These are phyloP conservation scores for Megalops atlanticus DNA, from an alignment of 2,113 vertebrate species.

Conservation along the genomic window DNA sequence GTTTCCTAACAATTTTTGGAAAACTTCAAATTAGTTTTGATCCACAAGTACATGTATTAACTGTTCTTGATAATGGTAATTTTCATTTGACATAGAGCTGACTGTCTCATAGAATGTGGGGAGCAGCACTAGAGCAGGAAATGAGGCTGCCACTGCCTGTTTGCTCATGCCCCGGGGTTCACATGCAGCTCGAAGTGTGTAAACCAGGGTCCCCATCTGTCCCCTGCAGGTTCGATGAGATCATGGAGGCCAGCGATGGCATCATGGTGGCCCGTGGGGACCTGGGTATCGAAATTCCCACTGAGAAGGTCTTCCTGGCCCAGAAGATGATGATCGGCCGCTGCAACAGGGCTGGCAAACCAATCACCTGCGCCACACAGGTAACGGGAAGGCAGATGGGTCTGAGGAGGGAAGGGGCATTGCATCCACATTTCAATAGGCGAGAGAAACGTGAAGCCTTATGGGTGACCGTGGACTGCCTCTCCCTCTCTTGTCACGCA, in stretches of 20 bases:
- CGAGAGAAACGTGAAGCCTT: too few relatives aligned
- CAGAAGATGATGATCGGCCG: constrained; percentile 99
- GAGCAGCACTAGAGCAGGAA: too few relatives aligned
- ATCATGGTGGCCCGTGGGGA: constrained; percentile 99
- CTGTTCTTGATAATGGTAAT: too few relatives aligned
- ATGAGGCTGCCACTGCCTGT: neutral
- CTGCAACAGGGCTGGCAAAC: constrained; percentile 93
- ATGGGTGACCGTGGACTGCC: too few relatives aligned
- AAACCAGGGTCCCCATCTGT: neutral
- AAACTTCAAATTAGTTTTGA: too few relatives aligned
- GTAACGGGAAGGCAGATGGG: constrained; percentile 57
- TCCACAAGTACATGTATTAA: too few relatives aligned
- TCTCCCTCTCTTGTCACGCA: constrained; percentile 52
- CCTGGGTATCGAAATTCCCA: constrained; percentile 95
- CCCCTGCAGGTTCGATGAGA: constrained; percentile 88
- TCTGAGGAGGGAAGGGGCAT: too few relatives aligned
- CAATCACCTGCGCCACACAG: constrained; percentile 95
- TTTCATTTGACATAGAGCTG: too few relatives aligned
- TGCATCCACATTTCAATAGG: too few relatives aligned
- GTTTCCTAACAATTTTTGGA: too few relatives aligned
- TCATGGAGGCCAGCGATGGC: constrained; percentile 94
- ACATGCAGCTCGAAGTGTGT: too few relatives aligned
- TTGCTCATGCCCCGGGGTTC: too few relatives aligned
- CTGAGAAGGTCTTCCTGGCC: constrained; percentile 95
- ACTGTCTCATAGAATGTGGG: neutral